These are phyloP conservation scores for Psittacara wagleri DNA, from an alignment of 2,113 vertebrate genomes.

Conservation along the genomic window DNA sequence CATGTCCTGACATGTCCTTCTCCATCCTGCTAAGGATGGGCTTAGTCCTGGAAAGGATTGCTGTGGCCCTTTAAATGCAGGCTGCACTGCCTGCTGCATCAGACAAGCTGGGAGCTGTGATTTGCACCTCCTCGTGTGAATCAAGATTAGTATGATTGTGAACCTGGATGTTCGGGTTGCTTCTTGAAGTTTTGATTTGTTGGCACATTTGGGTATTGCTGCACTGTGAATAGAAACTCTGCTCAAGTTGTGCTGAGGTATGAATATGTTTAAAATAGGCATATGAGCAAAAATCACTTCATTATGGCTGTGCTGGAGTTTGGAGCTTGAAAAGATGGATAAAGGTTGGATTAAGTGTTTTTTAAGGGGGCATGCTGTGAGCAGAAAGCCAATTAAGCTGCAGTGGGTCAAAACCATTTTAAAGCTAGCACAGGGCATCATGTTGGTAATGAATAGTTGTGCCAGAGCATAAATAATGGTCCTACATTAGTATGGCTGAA, in stretches of 20 bases:
- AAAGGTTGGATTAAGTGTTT: not conserved
- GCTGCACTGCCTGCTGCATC: not conserved
- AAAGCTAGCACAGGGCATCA: not conserved
- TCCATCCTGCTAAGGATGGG: not conserved
- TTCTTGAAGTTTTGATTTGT: not conserved
- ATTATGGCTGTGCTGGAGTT: not conserved
- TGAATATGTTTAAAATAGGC: not conserved
- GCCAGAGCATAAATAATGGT: not conserved
- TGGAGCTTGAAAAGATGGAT: not conserved
- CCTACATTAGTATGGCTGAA: not conserved
- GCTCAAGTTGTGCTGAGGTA: not conserved
- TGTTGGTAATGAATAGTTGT: not conserved
- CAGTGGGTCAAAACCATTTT: not conserved
- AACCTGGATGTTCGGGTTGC: not conserved
- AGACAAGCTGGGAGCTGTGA: not conserved
- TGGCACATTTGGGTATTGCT: fast-evolving
- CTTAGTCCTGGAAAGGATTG: not conserved
- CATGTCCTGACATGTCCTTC: fast-evolving
- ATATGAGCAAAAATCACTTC: not conserved
- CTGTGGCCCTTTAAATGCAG: fast-evolving
- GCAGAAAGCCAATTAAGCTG: not conserved
- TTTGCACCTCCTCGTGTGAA: not conserved
- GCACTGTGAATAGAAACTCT: fast-evolving
- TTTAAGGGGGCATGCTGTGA: not conserved
- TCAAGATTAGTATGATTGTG: not conserved